Evolutionary conservation across 2,113 vertebrate genomes (phyloP).

Genomic region (Eclectus roratus): DNA sequence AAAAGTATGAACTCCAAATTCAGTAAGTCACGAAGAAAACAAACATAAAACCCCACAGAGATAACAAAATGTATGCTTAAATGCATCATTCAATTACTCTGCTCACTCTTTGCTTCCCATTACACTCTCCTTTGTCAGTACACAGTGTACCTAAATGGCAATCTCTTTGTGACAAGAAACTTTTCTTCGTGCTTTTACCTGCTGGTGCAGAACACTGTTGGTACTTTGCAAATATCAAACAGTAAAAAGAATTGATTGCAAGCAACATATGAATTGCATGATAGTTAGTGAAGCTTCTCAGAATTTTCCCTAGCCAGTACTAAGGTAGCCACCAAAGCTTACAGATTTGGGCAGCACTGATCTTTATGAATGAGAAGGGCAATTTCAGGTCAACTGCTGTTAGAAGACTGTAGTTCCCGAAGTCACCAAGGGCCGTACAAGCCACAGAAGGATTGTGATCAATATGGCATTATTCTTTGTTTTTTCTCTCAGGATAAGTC

Average conservation of each 20-base stretch:
- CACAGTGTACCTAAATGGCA: conserved; percentile 34
- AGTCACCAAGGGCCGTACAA: neutral
- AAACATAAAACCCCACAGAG: conserved; percentile 53
- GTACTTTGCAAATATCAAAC: conserved; percentile 32
- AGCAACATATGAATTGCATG: neutral
- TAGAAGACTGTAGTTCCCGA: neutral
- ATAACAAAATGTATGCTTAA: conserved; percentile 63
- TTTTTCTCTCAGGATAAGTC: neutral
- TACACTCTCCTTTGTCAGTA: conserved; percentile 34
- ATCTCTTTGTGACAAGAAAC: conserved; percentile 46
- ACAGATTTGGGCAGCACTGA: neutral
- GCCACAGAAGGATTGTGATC: neutral
- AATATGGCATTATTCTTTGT: neutral
- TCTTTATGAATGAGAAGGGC: neutral
- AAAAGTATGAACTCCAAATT: conserved; percentile 47
- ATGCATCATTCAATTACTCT: conserved; percentile 52
- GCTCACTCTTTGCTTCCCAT: conserved; percentile 40
- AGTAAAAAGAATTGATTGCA: conserved; percentile 7
- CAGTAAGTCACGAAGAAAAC: conserved; percentile 63
- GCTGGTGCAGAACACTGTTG: conserved; percentile 31
- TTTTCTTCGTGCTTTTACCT: conserved; percentile 41
- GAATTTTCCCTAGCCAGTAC: neutral
- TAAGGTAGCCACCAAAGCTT: neutral
- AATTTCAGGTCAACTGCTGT: neutral
- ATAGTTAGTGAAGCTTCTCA: neutral